Evolutionary conservation across 2,113 vertebrate species (phyloP).

Genomic region (Nannospalax galili): DNA sequence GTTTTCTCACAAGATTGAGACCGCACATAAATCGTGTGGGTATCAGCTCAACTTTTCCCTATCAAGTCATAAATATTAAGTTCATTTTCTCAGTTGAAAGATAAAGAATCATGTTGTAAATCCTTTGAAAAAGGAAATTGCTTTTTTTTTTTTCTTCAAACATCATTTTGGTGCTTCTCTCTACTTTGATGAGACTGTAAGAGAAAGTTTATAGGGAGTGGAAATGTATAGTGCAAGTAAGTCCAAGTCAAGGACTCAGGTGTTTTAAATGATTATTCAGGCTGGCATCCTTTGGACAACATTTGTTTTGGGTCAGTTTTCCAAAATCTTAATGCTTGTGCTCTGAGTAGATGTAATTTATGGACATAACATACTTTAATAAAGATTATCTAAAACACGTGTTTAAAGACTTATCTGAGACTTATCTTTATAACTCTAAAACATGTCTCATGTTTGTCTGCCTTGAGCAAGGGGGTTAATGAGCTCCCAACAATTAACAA

Average conservation of each 20-base stretch:
- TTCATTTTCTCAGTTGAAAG: not conserved
- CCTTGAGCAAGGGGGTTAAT: not conserved
- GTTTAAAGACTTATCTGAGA: not conserved
- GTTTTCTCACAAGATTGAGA: not conserved
- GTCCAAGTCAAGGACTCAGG: not conserved
- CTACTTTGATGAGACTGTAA: not conserved
- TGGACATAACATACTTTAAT: slow-evolving; percentile 30
- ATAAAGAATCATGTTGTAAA: no score
- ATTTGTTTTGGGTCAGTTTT: not conserved
- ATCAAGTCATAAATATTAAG: not conserved
- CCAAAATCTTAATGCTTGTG: not conserved
- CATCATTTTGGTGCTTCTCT: not conserved
- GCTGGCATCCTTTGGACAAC: not conserved
- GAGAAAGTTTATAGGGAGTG: not conserved
- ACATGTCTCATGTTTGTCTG: slow-evolving; percentile 8
- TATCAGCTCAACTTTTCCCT: not conserved
- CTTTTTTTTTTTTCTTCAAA: not conserved
- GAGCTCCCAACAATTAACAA: not conserved
- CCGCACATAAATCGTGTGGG: not conserved
- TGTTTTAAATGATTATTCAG: not conserved
- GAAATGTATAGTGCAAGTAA: not conserved
- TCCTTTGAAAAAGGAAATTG: not conserved
- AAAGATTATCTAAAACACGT: slow-evolving; percentile 26
- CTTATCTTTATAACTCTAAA: not conserved
- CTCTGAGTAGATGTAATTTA: not conserved